Conservation (phyloP, 2,888 invertebrate genomes). For the Zelleria hepariella region DNA sequence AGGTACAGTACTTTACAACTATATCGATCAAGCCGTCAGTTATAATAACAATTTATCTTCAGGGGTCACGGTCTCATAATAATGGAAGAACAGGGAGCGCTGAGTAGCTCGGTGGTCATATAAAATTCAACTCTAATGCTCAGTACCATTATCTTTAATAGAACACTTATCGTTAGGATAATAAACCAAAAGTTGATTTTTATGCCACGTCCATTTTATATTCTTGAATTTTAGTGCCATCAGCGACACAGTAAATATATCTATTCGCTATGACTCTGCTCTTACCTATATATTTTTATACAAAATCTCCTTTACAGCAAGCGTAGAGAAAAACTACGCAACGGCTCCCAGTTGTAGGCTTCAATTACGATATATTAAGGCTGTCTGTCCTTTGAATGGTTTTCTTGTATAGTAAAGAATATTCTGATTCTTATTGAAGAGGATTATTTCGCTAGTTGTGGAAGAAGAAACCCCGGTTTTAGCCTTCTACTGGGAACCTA, state of each 20-base stretch:
- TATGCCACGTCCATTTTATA: background rate
- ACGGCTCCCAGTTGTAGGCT: too few species aligned
- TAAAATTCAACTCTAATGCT: slow-evolving; percentile 25
- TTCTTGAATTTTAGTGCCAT: background rate
- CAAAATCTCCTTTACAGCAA: too few species aligned
- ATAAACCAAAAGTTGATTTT: background rate
- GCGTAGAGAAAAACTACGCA: too few species aligned
- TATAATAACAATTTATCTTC: slow-evolving; percentile 42
- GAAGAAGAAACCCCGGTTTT: too few species aligned
- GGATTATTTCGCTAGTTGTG: too few species aligned
- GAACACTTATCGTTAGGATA: background rate
- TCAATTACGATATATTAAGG: too few species aligned
- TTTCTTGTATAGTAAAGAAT: too few species aligned
- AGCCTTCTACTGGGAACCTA: too few species aligned
- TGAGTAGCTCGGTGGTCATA: slow-evolving; percentile 19
- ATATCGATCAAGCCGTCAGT: slow-evolving; percentile 38
- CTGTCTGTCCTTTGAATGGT: too few species aligned
- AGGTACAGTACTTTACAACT: slow-evolving; percentile 20
- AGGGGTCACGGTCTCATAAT: slow-evolving; percentile 28
- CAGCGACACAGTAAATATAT: background rate
- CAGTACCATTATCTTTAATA: slow-evolving; percentile 18
- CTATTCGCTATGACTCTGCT: too few species aligned
- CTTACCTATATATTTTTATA: too few species aligned
- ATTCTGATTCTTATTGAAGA: too few species aligned
- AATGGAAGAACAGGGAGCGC: slow-evolving; percentile 13